Base-by-base conservation (phyloP, 1,140 invertebrate species). In the Dendroctonus valens region DNA sequence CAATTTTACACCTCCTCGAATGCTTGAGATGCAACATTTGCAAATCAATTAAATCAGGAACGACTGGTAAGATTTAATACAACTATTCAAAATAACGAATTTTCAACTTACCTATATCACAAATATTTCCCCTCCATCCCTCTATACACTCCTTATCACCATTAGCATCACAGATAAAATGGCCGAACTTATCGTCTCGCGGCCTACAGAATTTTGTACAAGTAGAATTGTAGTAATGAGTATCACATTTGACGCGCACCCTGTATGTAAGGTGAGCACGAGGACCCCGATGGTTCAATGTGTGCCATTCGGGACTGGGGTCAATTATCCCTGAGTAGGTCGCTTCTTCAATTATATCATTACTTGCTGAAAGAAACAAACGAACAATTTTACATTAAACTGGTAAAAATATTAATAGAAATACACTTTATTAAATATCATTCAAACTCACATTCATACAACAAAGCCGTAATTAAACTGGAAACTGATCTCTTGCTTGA, bases 151-250 rank as follows among this genome's bases (percentile, higher is more conserved):
- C 87, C 80, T 95, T 95, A 79, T 95, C 89, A 65, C 96, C 96
- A 77, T 89, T 87, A 55, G 87, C 82, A 70, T 90, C 88, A 83
- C 96, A 98, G 58, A 85, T 88, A 81, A 96, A 97, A 82, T 98
- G 96, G 15, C 96, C 95, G 79, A 96, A 96, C 76, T 89, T 88
- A 82, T 97, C 95, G 81, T 97, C 88, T 52, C 94, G 83, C 53
- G 94, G 89, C 59, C 91, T 85, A 81, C 96, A 98, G 76, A 95
- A 91, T 76, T 91, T 94, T 70, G 92, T 93, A 83, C 96, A 98
- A 51, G 91, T 94, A 71, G 92, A 88, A 76, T 96, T 96, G 84
- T 95, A 97, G 81, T 98, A 97, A 82, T 96, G 89, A 72, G 86
- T 85, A 78, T 92, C 87, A 81, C 96, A 98, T 72, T 89, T 85